A percentile compares a stretch with the other conserved stretches of the same genome.
Evolutionary conservation across 1,140 invertebrate species (phyloP).

Genomic region (Zaprionus tsacasi): DNA sequence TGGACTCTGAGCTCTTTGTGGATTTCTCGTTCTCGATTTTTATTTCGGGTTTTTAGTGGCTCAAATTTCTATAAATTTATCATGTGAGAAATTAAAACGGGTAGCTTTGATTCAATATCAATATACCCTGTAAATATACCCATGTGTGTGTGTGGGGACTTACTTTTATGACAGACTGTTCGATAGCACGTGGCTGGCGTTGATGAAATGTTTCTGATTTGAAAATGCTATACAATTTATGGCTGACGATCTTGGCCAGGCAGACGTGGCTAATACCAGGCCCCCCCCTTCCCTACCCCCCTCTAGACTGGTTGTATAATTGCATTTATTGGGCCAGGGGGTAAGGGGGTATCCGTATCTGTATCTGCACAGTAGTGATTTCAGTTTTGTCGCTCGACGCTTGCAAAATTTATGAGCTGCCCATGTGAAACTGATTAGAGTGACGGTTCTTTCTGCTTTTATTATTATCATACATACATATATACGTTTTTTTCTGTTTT

Average conservation of each 20-base stretch:
- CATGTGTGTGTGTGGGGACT: conserved; percentile 5
- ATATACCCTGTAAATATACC: not conserved
- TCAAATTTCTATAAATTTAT: conserved; percentile 73
- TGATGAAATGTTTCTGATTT: conserved; percentile 74
- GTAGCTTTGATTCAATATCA: conserved; percentile 70
- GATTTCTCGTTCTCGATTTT: conserved; percentile 53
- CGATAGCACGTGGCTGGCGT: conserved; percentile 68
- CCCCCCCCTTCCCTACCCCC: not conserved
- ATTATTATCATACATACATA: not conserved
- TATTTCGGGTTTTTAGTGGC: conserved; percentile 55
- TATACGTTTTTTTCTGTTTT: not conserved
- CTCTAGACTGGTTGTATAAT: conserved; percentile 64
- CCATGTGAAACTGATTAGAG: conserved; percentile 80
- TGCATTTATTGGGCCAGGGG: conserved; percentile 66
- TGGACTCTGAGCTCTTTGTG: conserved; percentile 57
- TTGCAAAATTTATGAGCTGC: conserved; percentile 75
- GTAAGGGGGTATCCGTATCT: not conserved
- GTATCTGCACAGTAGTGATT: conserved; percentile 82
- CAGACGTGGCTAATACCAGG: not conserved
- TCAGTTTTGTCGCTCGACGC: conserved; percentile 57
- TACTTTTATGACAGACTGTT: conserved; percentile 28
- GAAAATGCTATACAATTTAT: conserved; percentile 76
- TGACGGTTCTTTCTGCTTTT: not conserved
- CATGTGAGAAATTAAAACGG: conserved; percentile 66
- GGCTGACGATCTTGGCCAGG: conserved; percentile 52